Evolutionary conservation across 2,888 invertebrate genomes (phyloP).

Genomic region (Xestia sexstrigata): DNA sequence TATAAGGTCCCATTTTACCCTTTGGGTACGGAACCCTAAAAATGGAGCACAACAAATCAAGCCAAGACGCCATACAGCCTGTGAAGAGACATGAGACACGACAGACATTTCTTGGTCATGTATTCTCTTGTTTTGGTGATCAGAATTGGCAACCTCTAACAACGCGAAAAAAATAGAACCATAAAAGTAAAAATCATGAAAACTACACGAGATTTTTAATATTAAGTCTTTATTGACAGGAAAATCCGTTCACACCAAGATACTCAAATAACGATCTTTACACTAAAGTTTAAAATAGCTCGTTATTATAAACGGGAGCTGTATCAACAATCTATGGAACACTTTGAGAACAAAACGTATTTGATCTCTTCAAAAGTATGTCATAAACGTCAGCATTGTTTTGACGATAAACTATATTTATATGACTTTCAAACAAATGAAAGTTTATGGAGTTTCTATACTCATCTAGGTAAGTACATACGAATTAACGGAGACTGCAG

Average conservation of each 20-base stretch:
- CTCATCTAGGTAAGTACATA: not conserved
- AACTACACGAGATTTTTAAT: not conserved
- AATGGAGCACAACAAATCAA: too few relatives aligned
- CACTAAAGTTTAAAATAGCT: conserved; percentile 27
- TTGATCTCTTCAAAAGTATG: conserved; percentile 53
- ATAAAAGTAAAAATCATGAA: not conserved
- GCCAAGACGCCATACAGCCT: too few relatives aligned
- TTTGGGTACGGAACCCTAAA: too few relatives aligned
- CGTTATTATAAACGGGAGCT: conserved; percentile 20
- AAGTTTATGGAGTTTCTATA: conserved; percentile 4
- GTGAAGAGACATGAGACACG: too few relatives aligned
- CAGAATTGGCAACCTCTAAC: too few relatives aligned
- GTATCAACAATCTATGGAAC: conserved; percentile 45
- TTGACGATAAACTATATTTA: conserved; percentile 43
- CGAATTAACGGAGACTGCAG: too few relatives aligned
- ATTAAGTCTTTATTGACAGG: not conserved
- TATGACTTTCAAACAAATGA: conserved; percentile 35
- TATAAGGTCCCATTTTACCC: too few relatives aligned
- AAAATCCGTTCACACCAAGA: not conserved
- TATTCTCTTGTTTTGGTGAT: too few relatives aligned
- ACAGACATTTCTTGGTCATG: too few relatives aligned
- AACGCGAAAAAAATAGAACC: too few relatives aligned
- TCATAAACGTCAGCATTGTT: conserved; percentile 45
- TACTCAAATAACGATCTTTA: not conserved
- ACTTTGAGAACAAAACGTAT: conserved; percentile 40